Evolutionary conservation across 2,113 vertebrate species (phyloP).

Genomic region (Chascanopsetta lugubris): DNA sequence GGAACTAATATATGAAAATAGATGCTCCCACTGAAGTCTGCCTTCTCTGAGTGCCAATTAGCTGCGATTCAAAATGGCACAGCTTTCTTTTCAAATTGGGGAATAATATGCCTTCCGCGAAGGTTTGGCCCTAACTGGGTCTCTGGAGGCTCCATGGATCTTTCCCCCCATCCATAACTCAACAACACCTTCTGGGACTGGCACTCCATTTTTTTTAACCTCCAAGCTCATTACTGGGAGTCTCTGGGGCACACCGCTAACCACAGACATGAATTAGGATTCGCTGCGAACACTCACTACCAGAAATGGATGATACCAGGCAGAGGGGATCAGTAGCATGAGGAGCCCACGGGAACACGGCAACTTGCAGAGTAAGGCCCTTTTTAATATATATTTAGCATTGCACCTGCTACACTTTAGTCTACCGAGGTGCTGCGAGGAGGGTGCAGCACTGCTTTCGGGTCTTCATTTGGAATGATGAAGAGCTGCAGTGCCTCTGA

Average conservation of each 20-base stretch:
- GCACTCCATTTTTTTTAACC: conserved; percentile 83
- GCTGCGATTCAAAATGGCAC: conserved; percentile 68
- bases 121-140: conserved; percentile 75
- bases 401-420: conserved; percentile 79
- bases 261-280: conserved; percentile 90
- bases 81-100: conserved; percentile 71
- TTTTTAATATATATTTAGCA: conserved; percentile 83
- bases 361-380: conserved; percentile 77
- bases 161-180: conserved; percentile 75
- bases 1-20: conserved; percentile 33
- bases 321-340: conserved; percentile 76
- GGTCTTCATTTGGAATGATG: conserved; percentile 67
- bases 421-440: conserved; percentile 49
- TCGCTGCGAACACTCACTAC: conserved; percentile 79
- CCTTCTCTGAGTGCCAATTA: conserved; percentile 71
- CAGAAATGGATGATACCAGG: conserved; percentile 80
- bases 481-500: conserved; percentile 50
- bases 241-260: conserved; percentile 83
- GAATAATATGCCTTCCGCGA: conserved; percentile 70
- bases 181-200: conserved; percentile 87
- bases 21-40: conserved; percentile 39
- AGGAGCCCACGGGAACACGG: conserved; percentile 70
- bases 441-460: conserved; percentile 50
- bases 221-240: conserved; percentile 90
- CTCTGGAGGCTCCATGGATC: conserved; percentile 65